Conservation (phyloP, 2,888 invertebrate genomes). For the Keiferia lycopersicella region DNA sequence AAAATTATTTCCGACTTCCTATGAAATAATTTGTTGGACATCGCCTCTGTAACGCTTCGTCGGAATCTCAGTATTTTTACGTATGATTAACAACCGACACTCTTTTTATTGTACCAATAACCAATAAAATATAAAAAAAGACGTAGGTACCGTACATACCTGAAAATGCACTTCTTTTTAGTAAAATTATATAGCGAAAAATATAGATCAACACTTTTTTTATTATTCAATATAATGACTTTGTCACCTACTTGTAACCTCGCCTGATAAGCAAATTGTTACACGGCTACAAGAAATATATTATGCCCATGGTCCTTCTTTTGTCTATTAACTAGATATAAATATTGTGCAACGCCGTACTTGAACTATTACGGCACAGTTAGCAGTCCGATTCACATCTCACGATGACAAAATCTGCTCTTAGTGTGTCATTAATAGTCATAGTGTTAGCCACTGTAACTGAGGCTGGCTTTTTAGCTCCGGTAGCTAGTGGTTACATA, state of each 20-base stretch:
- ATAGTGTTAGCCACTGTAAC: slow-evolving; percentile 48
- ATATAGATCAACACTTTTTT: slow-evolving; percentile 65
- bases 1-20: no score
- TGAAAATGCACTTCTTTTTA: no score
- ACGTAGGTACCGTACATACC: no score
- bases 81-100: no score
- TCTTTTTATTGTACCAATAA: no score
- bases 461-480: slow-evolving; percentile 64
- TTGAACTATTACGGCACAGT: slow-evolving; percentile 68
- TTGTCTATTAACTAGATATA: slow-evolving; percentile 70
- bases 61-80: no score
- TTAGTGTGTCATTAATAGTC: slow-evolving; percentile 48
- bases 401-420: slow-evolving; percentile 58
- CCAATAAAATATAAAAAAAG: no score
- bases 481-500: slow-evolving; percentile 79
- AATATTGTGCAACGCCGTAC: slow-evolving; percentile 74
- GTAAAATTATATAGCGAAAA: slow-evolving; percentile 33
- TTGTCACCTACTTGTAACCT: slow-evolving; percentile 71
- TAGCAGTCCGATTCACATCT: slow-evolving; percentile 61
- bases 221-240: slow-evolving; percentile 54
- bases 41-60: no score
- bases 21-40: no score
- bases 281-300: slow-evolving; percentile 72
- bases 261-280: slow-evolving; percentile 72
- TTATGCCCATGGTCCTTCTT: slow-evolving; percentile 63